phyloP scores from a whole-genome alignment of 1,140 invertebrate genomes.

The Cydia strobilella region DNA sequence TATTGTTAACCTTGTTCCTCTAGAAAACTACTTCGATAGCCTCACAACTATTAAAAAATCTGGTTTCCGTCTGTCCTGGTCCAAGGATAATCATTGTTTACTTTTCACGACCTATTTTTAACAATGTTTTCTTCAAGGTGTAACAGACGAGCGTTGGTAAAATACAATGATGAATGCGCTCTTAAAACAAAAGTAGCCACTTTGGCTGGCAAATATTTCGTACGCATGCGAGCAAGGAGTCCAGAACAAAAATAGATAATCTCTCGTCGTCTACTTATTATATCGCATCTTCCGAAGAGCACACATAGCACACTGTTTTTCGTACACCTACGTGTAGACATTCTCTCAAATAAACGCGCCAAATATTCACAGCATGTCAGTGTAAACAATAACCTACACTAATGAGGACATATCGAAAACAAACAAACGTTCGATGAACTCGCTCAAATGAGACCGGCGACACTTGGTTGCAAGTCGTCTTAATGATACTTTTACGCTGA shows the following conservation, averaged over 20 bases:
- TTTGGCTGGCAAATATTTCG: conserved; percentile 49
- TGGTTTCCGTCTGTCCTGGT: conserved; percentile 33
- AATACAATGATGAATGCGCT: background rate
- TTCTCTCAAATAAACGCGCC: conserved; percentile 37
- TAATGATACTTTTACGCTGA: background rate
- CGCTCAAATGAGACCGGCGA: background rate
- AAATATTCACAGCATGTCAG: background rate
- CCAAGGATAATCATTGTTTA: conserved; percentile 34
- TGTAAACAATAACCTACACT: conserved; percentile 17
- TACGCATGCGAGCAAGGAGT: conserved; percentile 47
- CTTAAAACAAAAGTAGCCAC: conserved; percentile 24
- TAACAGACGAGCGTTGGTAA: background rate
- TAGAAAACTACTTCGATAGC: conserved; percentile 57
- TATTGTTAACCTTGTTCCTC: conserved; percentile 69
- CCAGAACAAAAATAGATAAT: conserved; percentile 53
- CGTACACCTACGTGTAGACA: conserved; percentile 50
- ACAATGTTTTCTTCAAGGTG: conserved; percentile 25
- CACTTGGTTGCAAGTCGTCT: background rate
- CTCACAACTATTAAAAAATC: conserved; percentile 44
- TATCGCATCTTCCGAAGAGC: conserved; percentile 55
- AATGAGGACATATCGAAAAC: background rate
- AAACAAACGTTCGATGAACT: conserved; percentile 23
- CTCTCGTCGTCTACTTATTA: conserved; percentile 55
- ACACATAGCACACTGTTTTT: conserved; percentile 55
- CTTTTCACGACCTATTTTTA: conserved; percentile 38